Conservation (phyloP, 2,888 invertebrate genomes). For the Heliconius cydno region DNA sequence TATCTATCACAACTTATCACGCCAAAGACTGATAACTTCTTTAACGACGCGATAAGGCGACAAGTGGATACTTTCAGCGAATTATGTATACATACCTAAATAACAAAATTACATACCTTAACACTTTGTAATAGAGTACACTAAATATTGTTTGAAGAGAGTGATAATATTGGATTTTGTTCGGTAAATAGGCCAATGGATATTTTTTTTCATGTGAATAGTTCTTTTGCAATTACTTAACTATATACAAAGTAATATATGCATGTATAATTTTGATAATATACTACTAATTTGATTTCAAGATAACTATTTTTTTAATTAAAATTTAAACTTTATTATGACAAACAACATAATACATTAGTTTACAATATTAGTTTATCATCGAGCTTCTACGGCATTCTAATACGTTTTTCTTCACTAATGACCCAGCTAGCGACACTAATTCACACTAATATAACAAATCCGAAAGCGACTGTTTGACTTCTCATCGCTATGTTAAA, state of each 20-base stretch:
- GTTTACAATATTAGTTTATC: background rate
- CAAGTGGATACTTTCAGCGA: conserved; percentile 49
- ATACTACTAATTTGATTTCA: no score
- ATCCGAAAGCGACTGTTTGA: conserved; percentile 24
- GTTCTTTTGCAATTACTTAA: conserved; percentile 1
- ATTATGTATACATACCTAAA: conserved; percentile 29
- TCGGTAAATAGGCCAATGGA: conserved; percentile 18
- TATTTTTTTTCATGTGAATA: background rate
- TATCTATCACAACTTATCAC: conserved; percentile 50
- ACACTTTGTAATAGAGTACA: background rate
- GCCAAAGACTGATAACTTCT: conserved; percentile 51
- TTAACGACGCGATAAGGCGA: conserved; percentile 50
- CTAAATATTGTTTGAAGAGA: background rate
- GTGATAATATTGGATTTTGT: conserved; percentile 15
- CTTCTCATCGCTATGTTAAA: conserved; percentile 1
- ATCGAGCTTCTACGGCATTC: conserved; percentile 1
- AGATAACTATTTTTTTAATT: no score
- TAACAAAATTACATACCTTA: conserved; percentile 25
- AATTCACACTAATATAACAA: conserved; percentile 31
- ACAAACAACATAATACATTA: background rate
- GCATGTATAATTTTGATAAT: no score
- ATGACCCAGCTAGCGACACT: conserved; percentile 25
- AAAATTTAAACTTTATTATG: no score
- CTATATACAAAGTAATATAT: background rate
- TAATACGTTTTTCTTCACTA: conserved; percentile 25